Evolutionary conservation across 1,140 invertebrate genomes (phyloP), one percentile per base, ranked within the genome.

Genomic region (Ips nitidus): DNA sequence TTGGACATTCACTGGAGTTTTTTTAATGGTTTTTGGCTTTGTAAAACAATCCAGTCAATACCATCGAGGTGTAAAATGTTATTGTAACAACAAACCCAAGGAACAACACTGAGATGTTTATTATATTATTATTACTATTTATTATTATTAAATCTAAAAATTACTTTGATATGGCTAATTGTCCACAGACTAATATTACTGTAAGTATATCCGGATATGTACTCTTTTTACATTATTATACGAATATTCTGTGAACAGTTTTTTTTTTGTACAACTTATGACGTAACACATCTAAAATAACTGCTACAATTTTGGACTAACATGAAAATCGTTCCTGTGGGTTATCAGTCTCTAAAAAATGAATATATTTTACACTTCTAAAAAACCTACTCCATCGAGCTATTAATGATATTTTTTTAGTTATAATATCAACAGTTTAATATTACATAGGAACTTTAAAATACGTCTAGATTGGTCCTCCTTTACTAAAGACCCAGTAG

Each of bases 401-500:
- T 41, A 3, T 59, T 41, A 59, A 59, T 56, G 53, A 56, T 56
- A 37, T 56, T 42, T 41, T 42, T 7, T 52, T 59, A 42, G 36
- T 58, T 36, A 61, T 61, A 61, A 37, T 40, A 40, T 70, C 70
- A 74, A 71, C 73, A 71, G 64, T 74, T 71, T 58, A 72, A 68
- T 61, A 73, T 68, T 71, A 70, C 56, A 74, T 78, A 78, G 78
- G 77, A 79, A 78, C 77, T 79, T 78, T 76, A 75, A 66, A 73
- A 76, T 63, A 73, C 73, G 72, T 76, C 75, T 78, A 77, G 68
- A 74, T 78, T 78, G 77, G 77, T 77, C 78, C 76, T 75, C 74
- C 39, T 36, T 59, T 40, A 60, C 22, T 60, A 76, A 78, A 75
- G 77, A 79, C 76, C 77, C 75, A 74, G 37, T 55, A 22, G 45